Evolutionary conservation across 2,888 invertebrate species (phyloP).

Genomic region (Ormyrus thymus): DNA sequence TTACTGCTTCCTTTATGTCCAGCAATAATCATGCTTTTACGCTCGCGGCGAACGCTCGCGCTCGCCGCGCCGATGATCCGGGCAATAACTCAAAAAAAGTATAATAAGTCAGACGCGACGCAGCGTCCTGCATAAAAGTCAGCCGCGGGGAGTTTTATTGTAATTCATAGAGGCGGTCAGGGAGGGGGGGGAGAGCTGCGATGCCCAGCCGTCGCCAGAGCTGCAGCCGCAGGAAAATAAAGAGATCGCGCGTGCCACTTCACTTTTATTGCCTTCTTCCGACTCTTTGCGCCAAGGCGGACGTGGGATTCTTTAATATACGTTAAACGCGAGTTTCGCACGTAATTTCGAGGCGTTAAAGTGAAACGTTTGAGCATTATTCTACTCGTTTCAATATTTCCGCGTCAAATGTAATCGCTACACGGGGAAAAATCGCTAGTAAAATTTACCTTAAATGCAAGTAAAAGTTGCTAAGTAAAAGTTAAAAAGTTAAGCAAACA

Average conservation of each 20-base stretch:
- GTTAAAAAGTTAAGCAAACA: no score
- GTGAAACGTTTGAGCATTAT: no score
- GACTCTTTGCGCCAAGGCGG: conserved; percentile 6
- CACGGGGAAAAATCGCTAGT: no score
- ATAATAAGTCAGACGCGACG: neutral
- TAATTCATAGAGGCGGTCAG: neutral
- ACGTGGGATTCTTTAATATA: conserved; percentile 17
- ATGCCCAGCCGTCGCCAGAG: neutral
- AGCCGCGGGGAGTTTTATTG: neutral
- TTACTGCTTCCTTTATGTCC: conserved; percentile 43
- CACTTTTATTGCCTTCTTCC: conserved; percentile 23
- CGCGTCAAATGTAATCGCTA: neutral
- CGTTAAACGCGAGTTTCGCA: neutral
- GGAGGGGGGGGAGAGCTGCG: neutral
- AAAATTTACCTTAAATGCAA: no score
- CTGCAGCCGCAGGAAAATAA: conserved; percentile 12
- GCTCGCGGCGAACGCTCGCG: conserved; percentile 14
- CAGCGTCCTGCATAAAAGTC: conserved; percentile 6
- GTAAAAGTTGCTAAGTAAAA: no score
- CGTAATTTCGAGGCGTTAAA: conserved; percentile 13
- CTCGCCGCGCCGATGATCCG: neutral
- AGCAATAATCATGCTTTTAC: conserved; percentile 46
- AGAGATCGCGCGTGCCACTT: conserved; percentile 11
- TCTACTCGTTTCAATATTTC: no score
- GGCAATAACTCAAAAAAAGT: neutral